phyloP scores from a whole-genome alignment of 2,113 vertebrate genomes.

The Pongo pygmaeus region DNA sequence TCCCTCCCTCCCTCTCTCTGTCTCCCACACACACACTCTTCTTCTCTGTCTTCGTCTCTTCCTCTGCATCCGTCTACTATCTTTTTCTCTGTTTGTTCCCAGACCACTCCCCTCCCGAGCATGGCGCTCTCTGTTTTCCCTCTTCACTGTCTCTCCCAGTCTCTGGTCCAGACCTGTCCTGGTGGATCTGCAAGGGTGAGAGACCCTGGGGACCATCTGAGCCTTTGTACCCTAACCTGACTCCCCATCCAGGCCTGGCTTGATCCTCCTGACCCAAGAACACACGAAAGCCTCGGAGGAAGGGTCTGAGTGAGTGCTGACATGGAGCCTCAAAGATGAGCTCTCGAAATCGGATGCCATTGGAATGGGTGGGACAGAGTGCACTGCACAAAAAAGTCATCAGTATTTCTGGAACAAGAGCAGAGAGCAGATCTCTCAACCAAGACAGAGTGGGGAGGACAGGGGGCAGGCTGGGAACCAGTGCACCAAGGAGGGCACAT shows the following conservation, averaged over 20 bases:
- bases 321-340: rapidly evolving
- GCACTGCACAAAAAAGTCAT: neutral
- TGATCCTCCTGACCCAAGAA: neutral
- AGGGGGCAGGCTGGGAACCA: rapidly evolving
- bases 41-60: neutral
- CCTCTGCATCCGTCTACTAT: too few species aligned
- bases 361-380: neutral
- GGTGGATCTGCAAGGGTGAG: neutral
- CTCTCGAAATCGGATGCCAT: rapidly evolving
- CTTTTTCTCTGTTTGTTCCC: too few species aligned
- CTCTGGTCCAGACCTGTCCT: neutral
- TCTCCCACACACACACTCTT: too few species aligned
- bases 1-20: too few species aligned
- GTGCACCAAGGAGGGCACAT: too few species aligned
- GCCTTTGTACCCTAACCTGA: too few species aligned
- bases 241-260: neutral
- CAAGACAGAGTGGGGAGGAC: neutral
- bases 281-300: neutral
- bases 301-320: neutral
- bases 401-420: neutral
- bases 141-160: neutral
- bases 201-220: neutral
- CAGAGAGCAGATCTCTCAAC: neutral
- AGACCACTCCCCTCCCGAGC: neutral
- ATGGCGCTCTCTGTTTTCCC: neutral